Base-by-base conservation (phyloP, 2,797 vertebrate genomes). In the Lutjanus campechanus region DNA sequence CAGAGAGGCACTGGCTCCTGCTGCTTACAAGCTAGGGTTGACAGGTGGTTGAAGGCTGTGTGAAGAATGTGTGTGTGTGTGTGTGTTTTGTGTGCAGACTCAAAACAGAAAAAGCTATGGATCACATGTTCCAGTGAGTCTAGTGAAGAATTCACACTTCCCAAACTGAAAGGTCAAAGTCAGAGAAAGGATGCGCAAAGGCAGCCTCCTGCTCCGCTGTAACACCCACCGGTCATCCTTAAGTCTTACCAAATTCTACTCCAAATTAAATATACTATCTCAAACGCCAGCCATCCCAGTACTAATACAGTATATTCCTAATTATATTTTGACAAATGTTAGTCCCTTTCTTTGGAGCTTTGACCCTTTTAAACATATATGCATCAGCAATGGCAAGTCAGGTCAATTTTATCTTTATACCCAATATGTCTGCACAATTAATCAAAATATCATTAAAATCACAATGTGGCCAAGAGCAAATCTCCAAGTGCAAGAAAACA, bases 81-180 rank as follows among this genome's bases (percentile, higher is more conserved):
- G 25, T 53, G 47, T 22, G 16, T 47, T 72, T 44, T 29, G 8
- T 19, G n/a, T 46, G 47, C 7, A 65, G 19, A 41, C 7, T 54
- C 1, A 20, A 72, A 59, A 63, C 12, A 55, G 10, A 75, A 2
- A 72, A 64, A 73, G 11, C 22, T 53, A 59, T 41, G 19, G 15
- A 68, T 54, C n/a, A 66, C 15, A 73, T 43, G 46, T 16, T 64
- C 50, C 12, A 77, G 41, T 64, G n/a, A 50, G 29, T 13, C n/a
- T 13, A 62, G 6, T 43, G 1, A 51, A 19, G 44, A 51, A 16
- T 60, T 65, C 16, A 40, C 7, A 55, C 19, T 11, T 44, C 16
- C 4, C 29, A 22, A 54, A 59, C 41, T 59, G 11, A 65, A 69
- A 68, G 12, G 58, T 17, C n/a, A 65, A 54, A 69, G 56, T 50